Evolutionary conservation across 2,888 invertebrate species (phyloP).

Genomic region (Malthinus seriepunctatus): DNA sequence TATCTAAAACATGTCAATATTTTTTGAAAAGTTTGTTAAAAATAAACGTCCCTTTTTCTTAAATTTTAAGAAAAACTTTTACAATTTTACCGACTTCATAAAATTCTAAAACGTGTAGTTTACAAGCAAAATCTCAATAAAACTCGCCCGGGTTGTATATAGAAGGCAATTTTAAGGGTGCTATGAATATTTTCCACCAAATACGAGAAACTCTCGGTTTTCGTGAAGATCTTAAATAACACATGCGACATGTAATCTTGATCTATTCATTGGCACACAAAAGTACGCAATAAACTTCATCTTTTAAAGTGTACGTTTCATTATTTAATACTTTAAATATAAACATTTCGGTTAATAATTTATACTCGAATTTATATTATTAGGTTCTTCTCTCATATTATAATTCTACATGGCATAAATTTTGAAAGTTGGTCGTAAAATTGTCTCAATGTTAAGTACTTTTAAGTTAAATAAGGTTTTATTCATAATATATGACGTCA

Average conservation of each 20-base stretch:
- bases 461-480: constrained; percentile 13
- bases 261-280: constrained; percentile 18
- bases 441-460: constrained; percentile 10
- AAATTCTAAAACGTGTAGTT: background rate
- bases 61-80: no score
- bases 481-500: constrained; percentile 22
- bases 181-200: constrained; percentile 26
- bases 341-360: no score
- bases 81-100: no score
- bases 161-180: constrained; percentile 12
- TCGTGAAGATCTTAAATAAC: constrained; percentile 16
- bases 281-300: constrained; percentile 3
- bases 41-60: no score
- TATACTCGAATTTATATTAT: no score
- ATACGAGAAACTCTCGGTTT: constrained; percentile 20
- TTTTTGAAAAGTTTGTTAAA: no score
- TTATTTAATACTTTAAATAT: background rate
- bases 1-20: no score
- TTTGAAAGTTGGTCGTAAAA: constrained; percentile 10
- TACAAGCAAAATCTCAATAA: constrained; percentile 19
- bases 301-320: constrained; percentile 19
- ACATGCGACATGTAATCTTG: constrained; percentile 9
- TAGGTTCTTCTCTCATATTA: no score
- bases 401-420: background rate
- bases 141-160: constrained; percentile 17